These are phyloP conservation scores for Agapornis canus DNA, from an alignment of 2,797 vertebrate species.

Conservation along the genomic window DNA sequence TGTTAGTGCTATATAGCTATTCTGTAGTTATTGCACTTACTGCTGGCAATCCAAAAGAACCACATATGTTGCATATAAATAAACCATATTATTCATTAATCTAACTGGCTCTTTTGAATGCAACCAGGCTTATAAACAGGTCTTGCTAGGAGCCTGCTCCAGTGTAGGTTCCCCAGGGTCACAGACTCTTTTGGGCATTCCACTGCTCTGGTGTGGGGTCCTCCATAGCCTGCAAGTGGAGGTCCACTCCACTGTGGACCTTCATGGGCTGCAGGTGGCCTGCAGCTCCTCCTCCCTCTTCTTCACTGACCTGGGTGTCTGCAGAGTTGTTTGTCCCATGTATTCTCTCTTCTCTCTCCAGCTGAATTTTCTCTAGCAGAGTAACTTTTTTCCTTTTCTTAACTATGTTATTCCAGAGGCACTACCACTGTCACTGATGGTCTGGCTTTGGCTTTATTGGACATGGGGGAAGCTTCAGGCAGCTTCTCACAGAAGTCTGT, in stretches of 20 bases:
- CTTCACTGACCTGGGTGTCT: neutral
- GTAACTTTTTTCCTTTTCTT: neutral
- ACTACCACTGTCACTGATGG: neutral
- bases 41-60: neutral
- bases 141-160: neutral
- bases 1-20: neutral
- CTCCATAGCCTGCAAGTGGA: neutral
- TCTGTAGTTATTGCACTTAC: neutral
- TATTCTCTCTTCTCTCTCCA: neutral
- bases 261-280: neutral
- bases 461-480: neutral
- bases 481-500: neutral
- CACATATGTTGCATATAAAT: neutral
- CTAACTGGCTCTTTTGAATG: neutral
- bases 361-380: neutral
- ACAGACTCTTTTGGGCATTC: neutral
- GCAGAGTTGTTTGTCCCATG: too few relatives aligned
- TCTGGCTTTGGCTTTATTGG: neutral
- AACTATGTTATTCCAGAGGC: neutral
- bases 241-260: neutral
- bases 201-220: neutral
- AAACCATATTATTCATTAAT: neutral
- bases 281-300: neutral
- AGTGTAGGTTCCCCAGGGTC: neutral
- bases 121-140: neutral